Conservation (phyloP, 2,888 invertebrate genomes). For the Bellardia pandia region DNA sequence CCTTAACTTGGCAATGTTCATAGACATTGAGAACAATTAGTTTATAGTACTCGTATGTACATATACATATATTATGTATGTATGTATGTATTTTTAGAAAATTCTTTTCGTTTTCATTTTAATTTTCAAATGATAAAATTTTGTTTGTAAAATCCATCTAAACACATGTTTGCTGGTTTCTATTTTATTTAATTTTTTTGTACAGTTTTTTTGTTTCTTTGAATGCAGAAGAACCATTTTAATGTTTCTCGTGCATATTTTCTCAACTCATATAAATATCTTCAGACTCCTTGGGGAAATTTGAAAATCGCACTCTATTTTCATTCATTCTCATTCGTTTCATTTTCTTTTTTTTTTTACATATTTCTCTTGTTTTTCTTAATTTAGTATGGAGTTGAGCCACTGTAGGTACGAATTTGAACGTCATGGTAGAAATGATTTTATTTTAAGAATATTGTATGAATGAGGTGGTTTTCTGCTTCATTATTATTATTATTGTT, state of each 20-base stretch:
- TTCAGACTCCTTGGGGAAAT: conserved; percentile 74
- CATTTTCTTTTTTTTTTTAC: conserved; percentile 2
- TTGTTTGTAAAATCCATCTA: conserved; percentile 10
- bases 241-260: conserved; percentile 49
- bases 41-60: no score
- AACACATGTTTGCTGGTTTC: conserved; percentile 36
- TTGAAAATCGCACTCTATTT: conserved; percentile 73
- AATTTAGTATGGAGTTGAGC: conserved; percentile 33
- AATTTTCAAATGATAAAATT: background rate
- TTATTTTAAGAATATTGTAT: conserved; percentile 44
- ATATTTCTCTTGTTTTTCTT: conserved; percentile 53
- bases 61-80: conserved; percentile 11
- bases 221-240: conserved; percentile 53
- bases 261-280: conserved; percentile 72
- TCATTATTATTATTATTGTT: conserved; percentile 68
- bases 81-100: conserved; percentile 2
- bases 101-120: background rate
- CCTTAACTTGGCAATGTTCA: no score
- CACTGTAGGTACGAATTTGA: conserved; percentile 40
- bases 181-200: background rate
- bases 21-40: no score
- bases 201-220: conserved; percentile 13
- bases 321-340: conserved; percentile 65
- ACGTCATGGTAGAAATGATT: conserved; percentile 33
- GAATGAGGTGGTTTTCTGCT: conserved; percentile 48